phyloP scores from a whole-genome alignment of 2,888 invertebrate genomes.

The Crossocerus cetratus region DNA sequence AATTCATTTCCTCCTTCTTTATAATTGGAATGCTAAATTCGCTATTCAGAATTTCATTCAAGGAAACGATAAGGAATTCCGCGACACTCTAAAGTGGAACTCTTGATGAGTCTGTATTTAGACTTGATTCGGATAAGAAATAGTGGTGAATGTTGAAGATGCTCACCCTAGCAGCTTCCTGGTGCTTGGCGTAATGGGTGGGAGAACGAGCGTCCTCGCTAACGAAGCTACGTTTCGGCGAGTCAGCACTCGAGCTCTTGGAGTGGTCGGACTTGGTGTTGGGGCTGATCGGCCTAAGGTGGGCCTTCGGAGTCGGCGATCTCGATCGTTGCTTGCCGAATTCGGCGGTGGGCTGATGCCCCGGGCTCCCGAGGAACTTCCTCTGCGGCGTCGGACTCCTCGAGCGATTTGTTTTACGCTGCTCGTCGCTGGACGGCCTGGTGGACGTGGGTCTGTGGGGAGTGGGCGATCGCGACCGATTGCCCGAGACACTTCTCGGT shows the following conservation, averaged over 20 bases:
- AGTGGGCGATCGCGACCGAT: slow-evolving; percentile 78
- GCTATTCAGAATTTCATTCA: no score
- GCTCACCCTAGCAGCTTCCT: slow-evolving; percentile 65
- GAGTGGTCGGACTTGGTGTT: slow-evolving; percentile 60
- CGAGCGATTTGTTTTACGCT: slow-evolving; percentile 73
- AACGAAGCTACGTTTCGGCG: slow-evolving; percentile 27
- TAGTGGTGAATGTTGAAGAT: not conserved
- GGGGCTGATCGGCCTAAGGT: slow-evolving; percentile 64
- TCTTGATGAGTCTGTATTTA: not conserved
- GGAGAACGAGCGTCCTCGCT: slow-evolving; percentile 56
- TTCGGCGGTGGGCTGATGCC: slow-evolving; percentile 55
- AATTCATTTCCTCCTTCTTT: not conserved
- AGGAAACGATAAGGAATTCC: no score
- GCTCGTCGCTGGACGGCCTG: slow-evolving; percentile 43
- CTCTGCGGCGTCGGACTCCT: slow-evolving; percentile 79
- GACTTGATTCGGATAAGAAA: not conserved
- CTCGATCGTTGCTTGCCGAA: slow-evolving; percentile 68
- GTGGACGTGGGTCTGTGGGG: slow-evolving; percentile 65
- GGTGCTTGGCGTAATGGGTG: slow-evolving; percentile 60
- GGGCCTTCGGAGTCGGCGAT: slow-evolving; percentile 77
- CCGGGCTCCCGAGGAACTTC: slow-evolving; percentile 75
- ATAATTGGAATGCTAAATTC: not conserved
- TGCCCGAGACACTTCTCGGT: slow-evolving; percentile 75
- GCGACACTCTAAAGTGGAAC: no score
- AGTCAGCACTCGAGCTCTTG: slow-evolving; percentile 20